Conservation (phyloP, 2,113 vertebrate genomes). For the Malurus elegans region DNA sequence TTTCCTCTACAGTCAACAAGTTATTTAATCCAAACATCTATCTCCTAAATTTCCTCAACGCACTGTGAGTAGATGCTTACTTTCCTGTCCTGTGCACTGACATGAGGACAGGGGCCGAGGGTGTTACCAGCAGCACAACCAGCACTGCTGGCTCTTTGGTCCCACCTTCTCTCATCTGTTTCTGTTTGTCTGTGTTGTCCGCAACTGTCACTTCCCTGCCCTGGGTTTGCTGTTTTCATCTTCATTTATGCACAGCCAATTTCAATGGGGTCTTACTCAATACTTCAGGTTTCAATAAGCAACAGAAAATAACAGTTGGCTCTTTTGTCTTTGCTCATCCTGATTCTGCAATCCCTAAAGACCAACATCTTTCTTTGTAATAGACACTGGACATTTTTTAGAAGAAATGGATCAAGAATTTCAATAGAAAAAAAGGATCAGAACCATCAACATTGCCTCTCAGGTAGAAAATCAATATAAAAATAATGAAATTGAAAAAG, state of each 20-base stretch:
- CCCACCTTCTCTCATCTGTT: neutral
- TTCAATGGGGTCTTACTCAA: neutral
- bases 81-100: accelerated
- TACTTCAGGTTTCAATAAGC: neutral
- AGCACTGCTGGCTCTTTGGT: accelerated
- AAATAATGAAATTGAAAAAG: neutral
- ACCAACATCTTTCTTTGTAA: neutral
- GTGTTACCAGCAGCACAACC: accelerated
- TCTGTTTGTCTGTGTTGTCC: neutral
- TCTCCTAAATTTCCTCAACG: neutral
- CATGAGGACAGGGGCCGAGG: accelerated
- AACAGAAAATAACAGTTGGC: neutral
- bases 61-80: neutral
- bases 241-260: neutral
- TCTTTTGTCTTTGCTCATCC: neutral
- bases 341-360: neutral
- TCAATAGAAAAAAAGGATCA: neutral
- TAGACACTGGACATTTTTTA: neutral
- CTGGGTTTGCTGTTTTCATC: neutral
- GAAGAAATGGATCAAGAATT: neutral
- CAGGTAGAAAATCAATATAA: neutral
- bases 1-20: neutral
- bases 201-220: neutral
- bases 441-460: neutral
- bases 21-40: neutral